phyloP scores from a whole-genome alignment of 2,888 invertebrate species.

The Iselma pallidipennis region DNA sequence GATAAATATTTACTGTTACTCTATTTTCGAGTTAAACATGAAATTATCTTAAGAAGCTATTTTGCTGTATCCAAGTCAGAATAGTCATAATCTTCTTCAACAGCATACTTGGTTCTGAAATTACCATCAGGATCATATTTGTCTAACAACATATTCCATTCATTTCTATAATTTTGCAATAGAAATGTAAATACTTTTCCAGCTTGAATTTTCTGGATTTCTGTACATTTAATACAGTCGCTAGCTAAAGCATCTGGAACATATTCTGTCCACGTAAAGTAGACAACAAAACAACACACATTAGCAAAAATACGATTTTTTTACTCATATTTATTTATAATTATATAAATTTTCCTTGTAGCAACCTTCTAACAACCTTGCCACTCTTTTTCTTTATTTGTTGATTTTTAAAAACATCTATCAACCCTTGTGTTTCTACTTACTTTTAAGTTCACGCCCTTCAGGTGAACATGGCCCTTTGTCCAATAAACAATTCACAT shows the following conservation, averaged over 20 bases:
- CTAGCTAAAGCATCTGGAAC: conserved; percentile 65
- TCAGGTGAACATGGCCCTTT: conserved; percentile 67
- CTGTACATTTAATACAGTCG: conserved; percentile 66
- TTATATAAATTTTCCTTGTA: background rate
- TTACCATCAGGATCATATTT: conserved; percentile 64
- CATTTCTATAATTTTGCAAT: conserved; percentile 63
- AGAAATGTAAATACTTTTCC: conserved; percentile 66
- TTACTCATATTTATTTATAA: background rate
- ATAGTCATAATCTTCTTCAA: conserved; percentile 35
- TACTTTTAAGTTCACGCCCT: conserved; percentile 60
- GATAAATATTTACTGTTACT: too few species aligned
- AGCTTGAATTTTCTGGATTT: conserved; percentile 62
- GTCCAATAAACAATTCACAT: conserved; percentile 67
- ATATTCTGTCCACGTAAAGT: conserved; percentile 48
- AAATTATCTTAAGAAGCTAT: background rate
- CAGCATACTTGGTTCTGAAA: conserved; percentile 42
- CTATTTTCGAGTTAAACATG: too few species aligned
- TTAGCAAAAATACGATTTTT: too few species aligned
- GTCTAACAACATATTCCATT: conserved; percentile 67
- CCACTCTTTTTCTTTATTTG: background rate
- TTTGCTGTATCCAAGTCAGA: conserved; percentile 32
- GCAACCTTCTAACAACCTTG: background rate
- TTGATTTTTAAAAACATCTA: background rate
- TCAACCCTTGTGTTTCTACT: conserved; percentile 19
- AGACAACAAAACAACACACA: background rate